Evolutionary conservation across 2,797 vertebrate genomes (phyloP).

Genomic region (Microctenopoma lineatum): DNA sequence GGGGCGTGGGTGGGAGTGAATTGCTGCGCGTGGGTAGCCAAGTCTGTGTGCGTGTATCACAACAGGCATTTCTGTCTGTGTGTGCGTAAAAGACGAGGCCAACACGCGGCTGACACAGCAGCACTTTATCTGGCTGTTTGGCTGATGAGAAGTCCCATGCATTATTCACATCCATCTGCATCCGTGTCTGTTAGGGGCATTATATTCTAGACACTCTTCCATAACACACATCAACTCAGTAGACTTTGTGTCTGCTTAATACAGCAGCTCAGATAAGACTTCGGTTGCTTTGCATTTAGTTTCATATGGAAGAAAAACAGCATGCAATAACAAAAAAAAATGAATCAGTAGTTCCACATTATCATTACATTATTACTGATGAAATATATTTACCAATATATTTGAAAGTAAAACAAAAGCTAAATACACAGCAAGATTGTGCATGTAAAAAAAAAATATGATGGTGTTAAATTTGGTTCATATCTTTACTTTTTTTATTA

Average conservation of each 20-base stretch:
- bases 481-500: neutral
- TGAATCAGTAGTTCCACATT: neutral
- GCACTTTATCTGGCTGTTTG: slow-evolving; percentile 69
- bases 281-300: slow-evolving; percentile 4
- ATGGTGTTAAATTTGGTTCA: neutral
- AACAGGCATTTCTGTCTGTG: slow-evolving; percentile 5
- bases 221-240: slow-evolving; percentile 35
- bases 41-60: slow-evolving; percentile 45
- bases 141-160: slow-evolving; percentile 64
- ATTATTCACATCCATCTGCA: slow-evolving; percentile 83
- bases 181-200: slow-evolving; percentile 56
- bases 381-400: neutral
- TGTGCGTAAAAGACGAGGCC: slow-evolving; percentile 39
- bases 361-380: neutral
- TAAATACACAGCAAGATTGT: neutral
- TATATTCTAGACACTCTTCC: slow-evolving; percentile 54
- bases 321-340: neutral
- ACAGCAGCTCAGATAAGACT: slow-evolving; percentile 21
- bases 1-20: slow-evolving; percentile 56
- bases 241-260: slow-evolving; percentile 59
- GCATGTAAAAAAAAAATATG: neutral
- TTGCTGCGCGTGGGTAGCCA: slow-evolving; percentile 50
- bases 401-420: neutral
- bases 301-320: neutral
- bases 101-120: slow-evolving; percentile 67